A percentile compares a stretch with the other conserved stretches of the same genome.
These are phyloP conservation scores for Scrobipalpa costella DNA, from an alignment of 2,888 invertebrate genomes.

Conservation along the genomic window DNA sequence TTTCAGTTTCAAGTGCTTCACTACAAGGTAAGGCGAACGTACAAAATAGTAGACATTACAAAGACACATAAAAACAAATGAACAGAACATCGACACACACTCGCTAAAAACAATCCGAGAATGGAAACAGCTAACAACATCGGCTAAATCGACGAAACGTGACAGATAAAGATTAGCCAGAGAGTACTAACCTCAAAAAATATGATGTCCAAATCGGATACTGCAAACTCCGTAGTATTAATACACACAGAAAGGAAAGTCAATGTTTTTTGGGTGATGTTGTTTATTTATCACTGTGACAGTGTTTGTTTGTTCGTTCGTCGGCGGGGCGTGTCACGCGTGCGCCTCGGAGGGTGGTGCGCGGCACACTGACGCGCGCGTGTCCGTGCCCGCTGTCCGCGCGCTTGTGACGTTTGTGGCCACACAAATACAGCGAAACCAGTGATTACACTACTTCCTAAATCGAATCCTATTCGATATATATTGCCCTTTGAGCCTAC, in stretches of 20 bases:
- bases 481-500: no score
- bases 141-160: slow-evolving; percentile 68
- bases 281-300: slow-evolving; percentile 20
- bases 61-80: slow-evolving; percentile 20
- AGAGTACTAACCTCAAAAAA: slow-evolving; percentile 24
- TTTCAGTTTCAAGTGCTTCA: slow-evolving; percentile 13
- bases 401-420: neutral
- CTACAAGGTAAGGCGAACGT: neutral
- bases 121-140: slow-evolving; percentile 49
- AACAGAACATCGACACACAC: slow-evolving; percentile 9
- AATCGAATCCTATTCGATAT: no score
- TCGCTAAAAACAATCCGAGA: slow-evolving; percentile 28
- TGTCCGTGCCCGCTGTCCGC: slow-evolving; percentile 4
- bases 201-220: slow-evolving; percentile 3
- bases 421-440: no score
- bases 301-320: neutral
- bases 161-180: slow-evolving; percentile 57
- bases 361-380: slow-evolving; percentile 3
- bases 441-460: no score
- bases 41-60: slow-evolving; percentile 17
- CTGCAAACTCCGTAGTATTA: neutral
- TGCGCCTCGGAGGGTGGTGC: neutral
- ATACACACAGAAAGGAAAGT: slow-evolving; percentile 6
- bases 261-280: slow-evolving; percentile 13
- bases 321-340: slow-evolving; percentile 3